A percentile compares a stretch with the other conserved stretches of the same genome.
Evolutionary conservation across 2,797 vertebrate genomes (phyloP).

Genomic region (Picus viridis): DNA sequence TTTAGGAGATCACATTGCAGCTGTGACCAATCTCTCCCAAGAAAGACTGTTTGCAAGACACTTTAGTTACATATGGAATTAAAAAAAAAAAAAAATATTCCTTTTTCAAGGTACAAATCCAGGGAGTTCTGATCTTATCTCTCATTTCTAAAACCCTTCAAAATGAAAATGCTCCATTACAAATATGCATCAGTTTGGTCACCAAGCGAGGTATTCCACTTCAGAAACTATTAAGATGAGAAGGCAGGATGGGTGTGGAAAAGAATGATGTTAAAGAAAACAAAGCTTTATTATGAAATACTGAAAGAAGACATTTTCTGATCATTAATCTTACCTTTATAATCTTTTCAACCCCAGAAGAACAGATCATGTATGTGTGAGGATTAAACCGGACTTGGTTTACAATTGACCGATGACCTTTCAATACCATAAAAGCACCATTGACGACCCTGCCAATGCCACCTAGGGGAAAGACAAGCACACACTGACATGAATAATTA

Average conservation of each 20-base stretch:
- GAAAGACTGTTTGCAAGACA: not conserved
- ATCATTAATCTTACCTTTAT: constrained; percentile 91
- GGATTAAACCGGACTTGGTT: constrained; percentile 99
- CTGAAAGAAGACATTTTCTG: not conserved
- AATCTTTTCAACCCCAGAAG: constrained; percentile 98
- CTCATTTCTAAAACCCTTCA: not conserved
- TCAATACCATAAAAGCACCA: constrained; percentile 96
- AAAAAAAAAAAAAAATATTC: not conserved
- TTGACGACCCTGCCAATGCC: constrained; percentile 96
- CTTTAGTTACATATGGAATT: not conserved
- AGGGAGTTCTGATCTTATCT: not conserved
- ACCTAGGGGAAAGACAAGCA: constrained; percentile 78
- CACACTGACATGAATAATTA: not conserved
- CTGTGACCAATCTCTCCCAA: not conserved
- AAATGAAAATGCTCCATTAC: not conserved
- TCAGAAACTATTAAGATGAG: not conserved
- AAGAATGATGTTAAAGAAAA: not conserved
- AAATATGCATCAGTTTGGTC: not conserved
- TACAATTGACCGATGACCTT: constrained; percentile 97
- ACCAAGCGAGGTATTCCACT: not conserved
- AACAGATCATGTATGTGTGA: constrained; percentile 98
- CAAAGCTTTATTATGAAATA: not conserved
- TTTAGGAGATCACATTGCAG: not conserved
- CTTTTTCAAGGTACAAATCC: not conserved
- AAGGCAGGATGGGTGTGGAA: not conserved